A percentile compares a stretch with the other conserved stretches of the same genome.
phyloP scores from a whole-genome alignment of 2,888 invertebrate genomes.

The Noctua janthe region DNA sequence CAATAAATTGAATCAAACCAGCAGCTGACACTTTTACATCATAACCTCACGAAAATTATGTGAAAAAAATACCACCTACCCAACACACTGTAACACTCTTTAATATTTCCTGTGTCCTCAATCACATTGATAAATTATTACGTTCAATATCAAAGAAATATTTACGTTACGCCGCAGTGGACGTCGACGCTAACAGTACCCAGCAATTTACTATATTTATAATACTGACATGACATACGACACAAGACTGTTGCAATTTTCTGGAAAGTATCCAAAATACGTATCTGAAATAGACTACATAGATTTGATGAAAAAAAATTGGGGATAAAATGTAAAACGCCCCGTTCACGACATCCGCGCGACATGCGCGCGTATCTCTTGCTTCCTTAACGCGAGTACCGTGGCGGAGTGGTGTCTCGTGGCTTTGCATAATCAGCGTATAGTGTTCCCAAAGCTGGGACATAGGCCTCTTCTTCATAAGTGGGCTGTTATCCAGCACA shows the following conservation, averaged over 20 bases:
- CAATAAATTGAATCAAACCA: slow-evolving; percentile 11
- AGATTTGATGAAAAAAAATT: slow-evolving; percentile 31
- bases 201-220: slow-evolving; percentile 68
- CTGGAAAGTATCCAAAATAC: slow-evolving; percentile 69
- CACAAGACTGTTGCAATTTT: slow-evolving; percentile 62
- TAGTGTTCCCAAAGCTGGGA: not conserved
- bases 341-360: not conserved
- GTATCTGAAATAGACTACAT: slow-evolving; percentile 63
- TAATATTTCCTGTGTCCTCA: slow-evolving; percentile 57
- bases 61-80: slow-evolving; percentile 31
- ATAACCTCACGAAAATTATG: slow-evolving; percentile 13
- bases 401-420: not conserved
- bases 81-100: slow-evolving; percentile 29
- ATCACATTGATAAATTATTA: slow-evolving; percentile 50
- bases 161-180: slow-evolving; percentile 60
- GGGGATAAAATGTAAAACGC: slow-evolving; percentile 4
- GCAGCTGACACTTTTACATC: slow-evolving; percentile 30
- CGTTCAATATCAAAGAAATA: slow-evolving; percentile 61
- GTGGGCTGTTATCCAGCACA: not conserved
- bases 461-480: not conserved
- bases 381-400: not conserved
- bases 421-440: not conserved
- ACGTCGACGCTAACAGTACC: slow-evolving; percentile 47
- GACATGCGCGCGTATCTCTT: not conserved
- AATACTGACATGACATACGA: slow-evolving; percentile 69